Conservation (phyloP, 2,888 invertebrate genomes). For the Thymelicus acteon region DNA sequence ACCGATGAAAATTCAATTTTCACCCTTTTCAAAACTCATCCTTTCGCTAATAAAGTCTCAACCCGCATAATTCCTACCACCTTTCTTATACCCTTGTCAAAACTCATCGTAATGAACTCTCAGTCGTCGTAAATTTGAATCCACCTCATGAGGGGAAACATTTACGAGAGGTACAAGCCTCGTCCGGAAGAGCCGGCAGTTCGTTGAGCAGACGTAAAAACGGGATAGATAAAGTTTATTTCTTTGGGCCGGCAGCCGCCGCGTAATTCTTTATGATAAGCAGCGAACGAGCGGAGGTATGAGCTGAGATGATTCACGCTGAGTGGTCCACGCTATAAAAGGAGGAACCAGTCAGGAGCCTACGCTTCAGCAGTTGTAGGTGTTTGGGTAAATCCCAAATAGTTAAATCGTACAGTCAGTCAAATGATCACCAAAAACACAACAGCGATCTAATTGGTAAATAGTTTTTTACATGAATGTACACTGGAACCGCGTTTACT, state of each 20-base stretch:
- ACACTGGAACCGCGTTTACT: no score
- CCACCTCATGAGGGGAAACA: slow-evolving; percentile 14
- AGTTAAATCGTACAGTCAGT: no score
- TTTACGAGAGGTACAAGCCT: slow-evolving; percentile 11
- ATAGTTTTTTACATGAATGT: no score
- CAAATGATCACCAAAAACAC: no score
- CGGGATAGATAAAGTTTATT: slow-evolving; percentile 13
- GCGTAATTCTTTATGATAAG: slow-evolving; percentile 11
- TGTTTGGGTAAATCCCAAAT: no score
- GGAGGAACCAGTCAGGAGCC: neutral
- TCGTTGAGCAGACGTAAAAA: slow-evolving; percentile 10
- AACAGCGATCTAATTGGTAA: no score
- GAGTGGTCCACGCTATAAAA: slow-evolving; percentile 1
- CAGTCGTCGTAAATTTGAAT: slow-evolving; percentile 17
- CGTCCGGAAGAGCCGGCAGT: slow-evolving; percentile 12
- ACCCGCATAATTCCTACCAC: slow-evolving; percentile 13
- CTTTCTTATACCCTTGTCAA: slow-evolving; percentile 26
- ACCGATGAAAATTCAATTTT: neutral
- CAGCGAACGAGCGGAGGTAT: slow-evolving; percentile 3
- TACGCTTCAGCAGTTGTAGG: no score
- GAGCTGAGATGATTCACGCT: neutral
- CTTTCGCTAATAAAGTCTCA: neutral
- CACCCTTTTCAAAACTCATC: slow-evolving; percentile 3
- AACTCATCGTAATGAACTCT: slow-evolving; percentile 24
- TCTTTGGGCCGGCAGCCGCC: slow-evolving; percentile 9